Evolutionary conservation across 2,888 invertebrate species (phyloP), one percentile per base, ranked within the genome.

Genomic region (Spisula subtruncata): DNA sequence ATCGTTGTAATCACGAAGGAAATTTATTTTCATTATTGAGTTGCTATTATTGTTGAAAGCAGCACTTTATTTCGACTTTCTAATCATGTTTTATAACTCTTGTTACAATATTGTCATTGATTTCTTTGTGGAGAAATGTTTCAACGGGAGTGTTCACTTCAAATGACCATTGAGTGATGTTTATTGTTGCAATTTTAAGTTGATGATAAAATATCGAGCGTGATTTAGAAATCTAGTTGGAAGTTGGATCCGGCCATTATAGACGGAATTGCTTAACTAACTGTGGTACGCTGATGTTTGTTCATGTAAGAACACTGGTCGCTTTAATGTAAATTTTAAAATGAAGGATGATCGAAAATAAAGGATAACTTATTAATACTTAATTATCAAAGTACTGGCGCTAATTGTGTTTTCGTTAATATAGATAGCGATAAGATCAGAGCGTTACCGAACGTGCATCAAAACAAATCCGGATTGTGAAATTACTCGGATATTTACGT

Each of bases 21-120:
- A 32, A 75, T 75, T 75, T 32, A 75, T 10, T 32, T 32, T 75
- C 16, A 75, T 75, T 75, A 14, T 35, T 32, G 29, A 35, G 32
- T 75, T 32, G 14, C 75, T 75, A 32, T 18, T 75, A 35, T 6
- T 71, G 2, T 10, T 71, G 16, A 32, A 75, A 5, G 75, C 35
- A 75, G 75, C 35, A 75, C 35, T 75, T 75, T 75, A 32, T 32
- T 75, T 14, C 0, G 75, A 75, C 75, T 75, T 75, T 75, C 75
- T 75, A 75, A 32, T 75, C 32, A 75, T 75, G 75, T n/a, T 66
- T 66, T 66, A 66, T 66, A 75, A 75, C 75, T 4, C 18, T 1
- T 16, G 10, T 25, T 10, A 75, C 75, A 75, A 32, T 5, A 32
- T 14, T 18, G 16, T 35, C 14, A 75, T 75, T 75, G 75, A 75